These are phyloP conservation scores for Tetrax tetrax DNA, from an alignment of 2,113 vertebrate species.

Conservation along the genomic window DNA sequence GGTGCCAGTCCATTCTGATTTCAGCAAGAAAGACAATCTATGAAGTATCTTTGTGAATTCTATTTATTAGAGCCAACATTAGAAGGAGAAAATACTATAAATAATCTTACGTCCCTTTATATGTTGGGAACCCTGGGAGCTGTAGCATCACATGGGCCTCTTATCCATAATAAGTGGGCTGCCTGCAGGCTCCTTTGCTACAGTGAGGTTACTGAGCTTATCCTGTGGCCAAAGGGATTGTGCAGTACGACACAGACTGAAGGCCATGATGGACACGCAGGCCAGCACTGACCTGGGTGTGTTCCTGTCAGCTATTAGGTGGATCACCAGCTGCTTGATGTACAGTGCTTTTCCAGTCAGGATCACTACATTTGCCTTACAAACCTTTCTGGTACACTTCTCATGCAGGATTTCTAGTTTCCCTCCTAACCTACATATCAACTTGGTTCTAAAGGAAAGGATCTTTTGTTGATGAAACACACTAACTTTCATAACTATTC, in stretches of 20 bases:
- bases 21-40: not conserved
- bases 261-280: not conserved
- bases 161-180: not conserved
- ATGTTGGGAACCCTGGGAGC: not conserved
- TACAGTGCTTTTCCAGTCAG: not conserved
- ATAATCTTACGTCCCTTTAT: not conserved
- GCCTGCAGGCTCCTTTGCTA: not conserved
- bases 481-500: not conserved
- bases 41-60: not conserved
- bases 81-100: not conserved
- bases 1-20: not conserved
- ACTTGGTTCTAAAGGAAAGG: not conserved
- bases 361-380: not conserved
- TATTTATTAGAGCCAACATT: not conserved
- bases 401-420: not conserved
- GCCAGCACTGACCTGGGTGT: not conserved
- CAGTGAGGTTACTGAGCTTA: not conserved
- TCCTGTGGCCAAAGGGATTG: not conserved
- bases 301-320: not conserved
- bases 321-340: not conserved
- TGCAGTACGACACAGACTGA: not conserved
- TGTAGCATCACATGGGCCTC: rapidly evolving
- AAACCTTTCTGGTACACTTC: not conserved
- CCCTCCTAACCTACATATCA: not conserved
- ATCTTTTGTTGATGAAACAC: not conserved